These are phyloP conservation scores for Zootermopsis nevadensis DNA, from an alignment of 2,888 invertebrate species.

Conservation along the genomic window DNA sequence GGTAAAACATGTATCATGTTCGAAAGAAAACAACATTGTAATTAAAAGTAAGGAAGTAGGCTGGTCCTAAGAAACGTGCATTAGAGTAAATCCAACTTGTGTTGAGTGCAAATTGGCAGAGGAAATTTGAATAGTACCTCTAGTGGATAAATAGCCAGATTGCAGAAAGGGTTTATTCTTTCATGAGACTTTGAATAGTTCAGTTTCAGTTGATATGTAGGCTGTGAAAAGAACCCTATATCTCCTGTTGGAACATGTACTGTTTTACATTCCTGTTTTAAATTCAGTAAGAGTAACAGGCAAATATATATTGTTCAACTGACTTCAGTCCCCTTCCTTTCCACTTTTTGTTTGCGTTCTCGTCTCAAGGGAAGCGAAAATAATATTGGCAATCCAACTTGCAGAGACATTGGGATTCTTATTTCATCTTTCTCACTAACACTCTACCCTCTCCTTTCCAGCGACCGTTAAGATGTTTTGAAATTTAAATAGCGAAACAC, in stretches of 20 bases:
- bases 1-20: too few species aligned
- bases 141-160: too few species aligned
- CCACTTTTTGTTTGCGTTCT: neutral
- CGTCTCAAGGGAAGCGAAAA: constrained; percentile 19
- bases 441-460: neutral
- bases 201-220: constrained; percentile 4
- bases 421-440: constrained; percentile 36
- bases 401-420: constrained; percentile 27
- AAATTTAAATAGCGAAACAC: constrained; percentile 36
- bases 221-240: neutral
- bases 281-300: constrained; percentile 21
- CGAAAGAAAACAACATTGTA: too few species aligned
- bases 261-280: constrained; percentile 10
- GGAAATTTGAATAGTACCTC: too few species aligned
- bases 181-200: neutral
- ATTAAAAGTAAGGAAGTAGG: too few species aligned
- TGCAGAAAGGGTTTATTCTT: neutral
- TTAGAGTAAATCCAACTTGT: too few species aligned
- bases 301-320: constrained; percentile 30
- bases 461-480: constrained; percentile 24
- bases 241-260: neutral
- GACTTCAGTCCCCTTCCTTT: neutral
- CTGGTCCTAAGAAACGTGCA: too few species aligned
- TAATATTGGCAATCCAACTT: constrained; percentile 41
- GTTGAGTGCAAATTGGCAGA: too few species aligned